Percentiles rank a stretch among this genome's conserved stretches.
Evolutionary conservation across 1,140 invertebrate species (phyloP).

Genomic region (Drosophila tani): DNA sequence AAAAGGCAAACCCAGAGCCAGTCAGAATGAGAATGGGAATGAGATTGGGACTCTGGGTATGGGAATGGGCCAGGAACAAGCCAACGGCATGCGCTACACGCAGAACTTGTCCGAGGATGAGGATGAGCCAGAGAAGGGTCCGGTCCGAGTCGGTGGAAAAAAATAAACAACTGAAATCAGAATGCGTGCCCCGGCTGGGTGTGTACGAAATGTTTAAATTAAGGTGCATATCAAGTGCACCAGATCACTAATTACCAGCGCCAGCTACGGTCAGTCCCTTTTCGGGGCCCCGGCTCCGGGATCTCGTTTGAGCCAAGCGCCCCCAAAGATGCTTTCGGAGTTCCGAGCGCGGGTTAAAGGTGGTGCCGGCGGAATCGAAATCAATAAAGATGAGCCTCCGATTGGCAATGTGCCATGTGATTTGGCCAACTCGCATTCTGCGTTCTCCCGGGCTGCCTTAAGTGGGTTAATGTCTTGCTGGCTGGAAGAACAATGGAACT

Average conservation of each 20-base stretch:
- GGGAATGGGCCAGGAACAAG: constrained; percentile 54
- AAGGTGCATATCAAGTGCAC: constrained; percentile 82
- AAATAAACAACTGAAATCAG: constrained; percentile 6
- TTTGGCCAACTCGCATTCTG: constrained; percentile 33
- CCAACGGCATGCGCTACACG: constrained; percentile 78
- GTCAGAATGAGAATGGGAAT: constrained; percentile 22
- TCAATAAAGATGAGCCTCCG: constrained; percentile 79
- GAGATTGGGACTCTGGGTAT: constrained; percentile 25
- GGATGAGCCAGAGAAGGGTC: constrained; percentile 11
- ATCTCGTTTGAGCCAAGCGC: constrained; percentile 56
- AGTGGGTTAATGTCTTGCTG: constrained; percentile 75
- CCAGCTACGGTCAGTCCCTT: constrained; percentile 53
- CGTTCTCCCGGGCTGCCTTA: constrained; percentile 39
- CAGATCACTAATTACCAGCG: constrained; percentile 83
- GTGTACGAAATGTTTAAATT: constrained; percentile 84
- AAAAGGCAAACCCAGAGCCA: constrained; percentile 10
- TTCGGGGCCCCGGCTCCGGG: constrained; percentile 4
- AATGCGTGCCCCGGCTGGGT: constrained; percentile 67
- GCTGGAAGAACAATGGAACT: constrained; percentile 56
- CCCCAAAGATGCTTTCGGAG: constrained; percentile 17
- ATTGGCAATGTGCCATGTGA: constrained; percentile 54
- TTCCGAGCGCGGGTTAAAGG: constrained; percentile 45
- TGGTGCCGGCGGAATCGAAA: constrained; percentile 65
- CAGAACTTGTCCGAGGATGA: constrained; percentile 49
- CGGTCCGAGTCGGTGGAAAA: not conserved